A percentile compares a stretch with the other conserved stretches of the same genome.
These are phyloP conservation scores for Magallana gigas DNA, from an alignment of 1,140 invertebrate species.

Conservation along the genomic window DNA sequence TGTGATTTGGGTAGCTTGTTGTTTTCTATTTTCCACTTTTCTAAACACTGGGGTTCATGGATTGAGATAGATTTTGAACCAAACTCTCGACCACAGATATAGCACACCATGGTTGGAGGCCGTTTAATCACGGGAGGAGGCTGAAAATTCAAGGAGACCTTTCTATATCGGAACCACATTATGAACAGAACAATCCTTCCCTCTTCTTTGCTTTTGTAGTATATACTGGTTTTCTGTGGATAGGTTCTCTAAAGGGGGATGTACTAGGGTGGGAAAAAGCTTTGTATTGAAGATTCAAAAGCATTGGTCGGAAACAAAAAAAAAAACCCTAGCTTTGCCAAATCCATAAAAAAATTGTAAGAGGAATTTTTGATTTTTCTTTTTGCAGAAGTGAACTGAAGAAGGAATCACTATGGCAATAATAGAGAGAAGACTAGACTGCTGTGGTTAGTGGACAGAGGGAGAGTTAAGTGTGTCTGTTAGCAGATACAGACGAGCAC, in stretches of 20 bases:
- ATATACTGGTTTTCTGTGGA: too few relatives aligned
- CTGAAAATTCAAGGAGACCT: constrained; percentile 5
- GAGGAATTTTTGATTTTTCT: too few relatives aligned
- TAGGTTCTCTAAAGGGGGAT: too few relatives aligned
- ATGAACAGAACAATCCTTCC: too few relatives aligned
- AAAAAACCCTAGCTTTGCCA: too few relatives aligned
- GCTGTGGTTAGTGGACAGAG: not conserved
- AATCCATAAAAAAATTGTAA: too few relatives aligned
- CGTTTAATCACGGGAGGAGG: constrained; percentile 61
- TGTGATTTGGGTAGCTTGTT: constrained; percentile 83
- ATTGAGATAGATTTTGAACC: constrained; percentile 86
- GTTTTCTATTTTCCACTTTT: constrained; percentile 87
- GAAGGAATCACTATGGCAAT: too few relatives aligned
- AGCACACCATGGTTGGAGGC: constrained; percentile 84
- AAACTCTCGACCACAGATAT: constrained; percentile 86
- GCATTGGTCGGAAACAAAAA: too few relatives aligned
- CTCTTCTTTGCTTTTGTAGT: too few relatives aligned
- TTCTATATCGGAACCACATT: not conserved
- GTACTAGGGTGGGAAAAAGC: too few relatives aligned
- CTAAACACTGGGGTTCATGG: constrained; percentile 89
- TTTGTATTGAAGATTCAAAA: too few relatives aligned
- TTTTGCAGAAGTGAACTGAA: too few relatives aligned
- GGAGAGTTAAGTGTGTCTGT: constrained; percentile 40
- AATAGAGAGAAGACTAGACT: not conserved
- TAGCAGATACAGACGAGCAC: constrained; percentile 18